Conservation (phyloP, 2,888 invertebrate species). For the Eupithecia centaureata region DNA sequence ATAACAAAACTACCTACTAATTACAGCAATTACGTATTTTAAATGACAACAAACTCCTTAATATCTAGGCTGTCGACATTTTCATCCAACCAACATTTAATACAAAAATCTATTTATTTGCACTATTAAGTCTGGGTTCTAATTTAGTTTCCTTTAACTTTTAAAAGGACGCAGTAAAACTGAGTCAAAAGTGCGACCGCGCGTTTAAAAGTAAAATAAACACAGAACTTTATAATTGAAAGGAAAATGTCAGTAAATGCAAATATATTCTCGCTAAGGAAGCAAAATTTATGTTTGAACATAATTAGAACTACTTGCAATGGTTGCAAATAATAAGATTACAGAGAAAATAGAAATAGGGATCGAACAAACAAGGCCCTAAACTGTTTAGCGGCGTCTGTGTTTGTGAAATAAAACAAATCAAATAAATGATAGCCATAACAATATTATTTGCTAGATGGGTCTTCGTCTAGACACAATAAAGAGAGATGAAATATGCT, state of each 20-base stretch:
- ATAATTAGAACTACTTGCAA: background rate
- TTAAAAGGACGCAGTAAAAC: background rate
- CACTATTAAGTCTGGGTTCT: background rate
- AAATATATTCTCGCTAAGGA: background rate
- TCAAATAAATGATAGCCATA: slow-evolving; percentile 4
- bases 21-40: too few relatives aligned
- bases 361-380: background rate
- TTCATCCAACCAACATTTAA: background rate
- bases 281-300: background rate
- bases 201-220: slow-evolving; percentile 2
- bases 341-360: background rate
- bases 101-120: background rate
- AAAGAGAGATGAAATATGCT: slow-evolving; percentile 22
- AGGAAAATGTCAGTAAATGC: slow-evolving; percentile 2
- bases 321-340: background rate
- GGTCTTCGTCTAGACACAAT: slow-evolving; percentile 30
- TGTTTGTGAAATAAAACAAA: background rate
- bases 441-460: slow-evolving; percentile 1
- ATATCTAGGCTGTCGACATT: too few relatives aligned
- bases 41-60: too few relatives aligned
- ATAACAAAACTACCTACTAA: too few relatives aligned
- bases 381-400: background rate
- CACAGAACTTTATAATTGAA: slow-evolving; percentile 4
- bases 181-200: background rate
- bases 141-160: background rate